Percentiles rank a stretch among this genome's conserved stretches.
Conservation (phyloP, 2,113 vertebrate species). For the Zingel zingel region DNA sequence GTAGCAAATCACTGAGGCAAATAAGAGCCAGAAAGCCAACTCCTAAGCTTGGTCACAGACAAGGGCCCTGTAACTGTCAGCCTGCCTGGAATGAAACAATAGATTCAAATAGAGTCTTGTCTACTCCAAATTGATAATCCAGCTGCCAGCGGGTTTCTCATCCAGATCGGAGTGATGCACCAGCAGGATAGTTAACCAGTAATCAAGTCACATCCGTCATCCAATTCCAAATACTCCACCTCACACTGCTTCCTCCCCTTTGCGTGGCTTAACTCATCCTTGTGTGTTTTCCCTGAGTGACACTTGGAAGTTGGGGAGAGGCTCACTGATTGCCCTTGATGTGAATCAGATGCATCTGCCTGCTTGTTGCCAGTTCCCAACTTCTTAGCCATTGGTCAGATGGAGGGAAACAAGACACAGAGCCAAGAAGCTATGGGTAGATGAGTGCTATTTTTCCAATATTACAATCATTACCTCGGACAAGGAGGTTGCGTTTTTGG, state of each 20-base stretch:
- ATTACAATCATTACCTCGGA: neutral
- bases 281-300: constrained; percentile 65
- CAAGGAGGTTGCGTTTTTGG: too few species aligned
- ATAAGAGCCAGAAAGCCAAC: constrained; percentile 21
- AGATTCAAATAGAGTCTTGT: constrained; percentile 61
- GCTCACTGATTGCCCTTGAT: constrained; percentile 73
- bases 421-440: neutral
- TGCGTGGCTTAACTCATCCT: constrained; percentile 56
- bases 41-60: constrained; percentile 25
- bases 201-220: constrained; percentile 81
- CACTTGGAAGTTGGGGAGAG: constrained; percentile 65
- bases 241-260: constrained; percentile 19
- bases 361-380: constrained; percentile 56
- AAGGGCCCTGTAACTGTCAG: constrained; percentile 27
- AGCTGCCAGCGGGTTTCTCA: constrained; percentile 57
- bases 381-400: constrained; percentile 39
- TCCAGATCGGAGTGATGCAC: constrained; percentile 61
- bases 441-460: neutral
- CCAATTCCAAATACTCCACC: constrained; percentile 71
- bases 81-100: constrained; percentile 60
- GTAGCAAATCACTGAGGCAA: constrained; percentile 48
- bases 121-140: constrained; percentile 70
- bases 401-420: constrained; percentile 2
- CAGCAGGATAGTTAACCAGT: constrained; percentile 73
- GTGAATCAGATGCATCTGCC: constrained; percentile 69